phyloP scores from a whole-genome alignment of 2,113 vertebrate species.

The Bombycilla garrulus region DNA sequence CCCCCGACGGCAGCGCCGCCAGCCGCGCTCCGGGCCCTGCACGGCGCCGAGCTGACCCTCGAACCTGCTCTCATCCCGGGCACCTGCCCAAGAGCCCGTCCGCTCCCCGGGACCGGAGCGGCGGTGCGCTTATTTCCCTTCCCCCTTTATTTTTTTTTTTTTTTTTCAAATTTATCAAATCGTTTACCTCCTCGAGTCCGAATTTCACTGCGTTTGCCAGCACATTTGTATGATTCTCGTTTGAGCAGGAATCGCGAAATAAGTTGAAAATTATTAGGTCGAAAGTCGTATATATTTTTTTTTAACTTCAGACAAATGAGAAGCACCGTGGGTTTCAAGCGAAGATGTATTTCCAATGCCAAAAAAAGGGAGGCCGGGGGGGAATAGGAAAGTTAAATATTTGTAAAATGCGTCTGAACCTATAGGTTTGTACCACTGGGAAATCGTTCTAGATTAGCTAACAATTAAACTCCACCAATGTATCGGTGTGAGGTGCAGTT shows the following conservation, averaged over 20 bases:
- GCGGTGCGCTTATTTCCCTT: not conserved
- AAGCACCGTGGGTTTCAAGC: slow-evolving; percentile 56
- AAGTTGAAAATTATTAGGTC: slow-evolving; percentile 35
- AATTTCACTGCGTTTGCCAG: not conserved
- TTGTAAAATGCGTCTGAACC: slow-evolving; percentile 75
- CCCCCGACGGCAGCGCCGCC: not conserved
- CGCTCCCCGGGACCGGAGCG: slow-evolving; percentile 38
- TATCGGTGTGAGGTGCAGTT: slow-evolving; percentile 89
- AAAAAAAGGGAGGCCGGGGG: slow-evolving; percentile 61
- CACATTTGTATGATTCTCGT: slow-evolving; percentile 37
- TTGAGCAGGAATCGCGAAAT: slow-evolving; percentile 49
- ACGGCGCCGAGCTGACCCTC: not conserved
- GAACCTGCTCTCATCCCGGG: not conserved
- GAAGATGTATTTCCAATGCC: slow-evolving; percentile 70
- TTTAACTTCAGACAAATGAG: slow-evolving; percentile 50
- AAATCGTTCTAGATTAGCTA: slow-evolving; percentile 89
- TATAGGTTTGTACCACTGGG: slow-evolving; percentile 81
- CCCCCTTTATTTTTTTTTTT: not conserved
- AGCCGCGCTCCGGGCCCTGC: not conserved
- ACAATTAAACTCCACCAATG: slow-evolving; percentile 81
- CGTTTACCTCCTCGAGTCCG: slow-evolving; percentile 19
- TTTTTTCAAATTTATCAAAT: not conserved
- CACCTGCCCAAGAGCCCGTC: not conserved
- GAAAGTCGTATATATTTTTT: slow-evolving; percentile 33
- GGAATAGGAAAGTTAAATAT: slow-evolving; percentile 34